Evolutionary conservation across 2,797 vertebrate genomes (phyloP).

Genomic region (Fringilla coelebs): DNA sequence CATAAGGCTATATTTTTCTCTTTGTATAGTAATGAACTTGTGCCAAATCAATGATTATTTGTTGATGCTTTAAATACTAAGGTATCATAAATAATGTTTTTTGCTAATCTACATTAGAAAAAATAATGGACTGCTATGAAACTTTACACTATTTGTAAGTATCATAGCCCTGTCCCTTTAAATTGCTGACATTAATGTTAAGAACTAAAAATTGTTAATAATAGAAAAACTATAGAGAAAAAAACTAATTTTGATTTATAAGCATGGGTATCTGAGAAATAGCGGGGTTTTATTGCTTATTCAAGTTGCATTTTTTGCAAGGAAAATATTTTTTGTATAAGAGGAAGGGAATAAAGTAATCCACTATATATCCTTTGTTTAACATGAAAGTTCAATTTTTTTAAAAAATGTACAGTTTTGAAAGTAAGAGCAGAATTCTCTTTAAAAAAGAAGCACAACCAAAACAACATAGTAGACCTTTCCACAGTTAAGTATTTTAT

Average conservation of each 20-base stretch:
- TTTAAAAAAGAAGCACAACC: neutral
- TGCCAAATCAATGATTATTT: neutral
- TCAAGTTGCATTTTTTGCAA: neutral
- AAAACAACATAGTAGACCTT: neutral
- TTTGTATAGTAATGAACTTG: neutral
- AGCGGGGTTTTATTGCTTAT: neutral
- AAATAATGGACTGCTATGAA: neutral
- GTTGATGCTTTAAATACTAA: neutral
- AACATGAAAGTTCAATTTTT: neutral
- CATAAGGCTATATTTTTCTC: neutral
- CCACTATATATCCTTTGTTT: neutral
- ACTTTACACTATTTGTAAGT: neutral
- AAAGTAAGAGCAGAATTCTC: neutral
- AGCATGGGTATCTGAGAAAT: neutral
- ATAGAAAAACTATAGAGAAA: neutral
- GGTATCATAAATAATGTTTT: neutral
- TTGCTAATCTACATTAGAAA: neutral
- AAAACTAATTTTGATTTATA: neutral
- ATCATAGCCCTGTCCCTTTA: neutral
- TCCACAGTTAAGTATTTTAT: neutral
- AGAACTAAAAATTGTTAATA: neutral
- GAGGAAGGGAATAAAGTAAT: neutral
- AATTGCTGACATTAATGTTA: neutral
- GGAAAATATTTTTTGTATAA: neutral
- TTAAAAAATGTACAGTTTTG: neutral